phyloP scores from a whole-genome alignment of 2,113 vertebrate species.

The Ceyx margarethae region DNA sequence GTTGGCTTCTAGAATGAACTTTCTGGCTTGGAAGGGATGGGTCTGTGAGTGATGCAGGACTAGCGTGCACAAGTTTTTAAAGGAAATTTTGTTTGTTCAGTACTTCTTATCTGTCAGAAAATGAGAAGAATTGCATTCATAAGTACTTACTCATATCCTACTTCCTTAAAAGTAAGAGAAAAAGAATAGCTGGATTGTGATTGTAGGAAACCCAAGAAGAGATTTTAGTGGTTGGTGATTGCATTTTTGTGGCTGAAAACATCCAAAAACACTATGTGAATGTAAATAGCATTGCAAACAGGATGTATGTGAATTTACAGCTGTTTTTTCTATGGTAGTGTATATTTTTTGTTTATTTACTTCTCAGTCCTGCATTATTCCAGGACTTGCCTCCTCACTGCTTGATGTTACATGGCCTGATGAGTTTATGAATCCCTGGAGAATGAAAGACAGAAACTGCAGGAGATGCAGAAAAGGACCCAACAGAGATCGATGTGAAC shows the following conservation, averaged over 20 bases:
- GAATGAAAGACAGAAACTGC: background rate
- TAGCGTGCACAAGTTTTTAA: conserved; percentile 15
- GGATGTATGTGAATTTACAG: background rate
- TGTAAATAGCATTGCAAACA: background rate
- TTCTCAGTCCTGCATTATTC: background rate
- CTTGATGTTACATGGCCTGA: background rate
- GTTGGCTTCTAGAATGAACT: conserved; percentile 21
- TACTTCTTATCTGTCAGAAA: conserved; percentile 28
- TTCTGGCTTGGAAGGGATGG: background rate
- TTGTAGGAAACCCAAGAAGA: background rate
- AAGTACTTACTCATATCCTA: conserved; percentile 46
- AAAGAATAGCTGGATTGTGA: background rate
- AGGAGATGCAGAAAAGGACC: too few relatives aligned
- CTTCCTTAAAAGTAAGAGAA: background rate
- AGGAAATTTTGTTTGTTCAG: background rate
- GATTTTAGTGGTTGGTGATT: background rate
- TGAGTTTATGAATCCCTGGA: background rate
- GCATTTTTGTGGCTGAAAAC: background rate
- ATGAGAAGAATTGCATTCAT: conserved; percentile 13
- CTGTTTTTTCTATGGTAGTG: background rate
- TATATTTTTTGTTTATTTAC: background rate
- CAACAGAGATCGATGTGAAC: too few relatives aligned
- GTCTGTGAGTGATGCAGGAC: conserved; percentile 7
- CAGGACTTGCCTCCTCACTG: background rate
- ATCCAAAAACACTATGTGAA: background rate